Percentiles rank a stretch among this genome's conserved stretches.
Evolutionary conservation across 1,140 invertebrate species (phyloP).

Genomic region (Uloborus diversus): DNA sequence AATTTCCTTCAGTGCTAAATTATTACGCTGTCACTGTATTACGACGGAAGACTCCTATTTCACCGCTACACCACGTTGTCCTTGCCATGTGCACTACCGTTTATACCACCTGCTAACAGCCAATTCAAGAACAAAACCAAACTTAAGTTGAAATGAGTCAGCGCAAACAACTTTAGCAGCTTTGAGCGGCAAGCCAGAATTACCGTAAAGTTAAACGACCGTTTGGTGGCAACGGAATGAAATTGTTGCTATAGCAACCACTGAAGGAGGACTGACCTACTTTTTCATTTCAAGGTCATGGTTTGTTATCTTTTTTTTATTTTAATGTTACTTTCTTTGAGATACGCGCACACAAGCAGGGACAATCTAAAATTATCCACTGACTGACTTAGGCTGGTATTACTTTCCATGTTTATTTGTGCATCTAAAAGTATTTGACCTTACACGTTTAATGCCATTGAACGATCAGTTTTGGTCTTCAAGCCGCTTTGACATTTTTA

Average conservation of each 20-base stretch:
- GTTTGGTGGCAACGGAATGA: conserved; percentile 18
- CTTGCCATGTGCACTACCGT: conserved; percentile 15
- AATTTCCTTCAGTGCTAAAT: not conserved
- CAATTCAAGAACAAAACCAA: conserved; percentile 23
- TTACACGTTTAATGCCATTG: conserved; percentile 15
- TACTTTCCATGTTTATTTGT: not conserved
- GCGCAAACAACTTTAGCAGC: conserved; percentile 13
- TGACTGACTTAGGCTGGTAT: not conserved
- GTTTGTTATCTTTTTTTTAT: not conserved
- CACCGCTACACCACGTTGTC: not conserved
- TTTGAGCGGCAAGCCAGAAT: conserved; percentile 2
- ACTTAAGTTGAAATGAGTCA: conserved; percentile 13
- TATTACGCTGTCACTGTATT: not conserved
- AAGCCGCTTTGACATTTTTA: no score
- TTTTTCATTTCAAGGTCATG: conserved; percentile 35
- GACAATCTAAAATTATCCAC: conserved; percentile 23
- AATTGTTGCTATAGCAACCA: conserved; percentile 19
- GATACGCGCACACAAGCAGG: not conserved
- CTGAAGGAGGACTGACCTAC: conserved; percentile 24
- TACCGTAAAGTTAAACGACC: conserved; percentile 28
- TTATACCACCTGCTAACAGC: conserved; percentile 34
- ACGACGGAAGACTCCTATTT: not conserved
- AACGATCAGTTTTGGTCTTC: no score
- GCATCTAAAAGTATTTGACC: conserved; percentile 10
- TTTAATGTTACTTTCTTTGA: conserved; percentile 8